Base-by-base conservation (phyloP, 2,797 vertebrate genomes). In the Lagocephalus sceleratus region DNA sequence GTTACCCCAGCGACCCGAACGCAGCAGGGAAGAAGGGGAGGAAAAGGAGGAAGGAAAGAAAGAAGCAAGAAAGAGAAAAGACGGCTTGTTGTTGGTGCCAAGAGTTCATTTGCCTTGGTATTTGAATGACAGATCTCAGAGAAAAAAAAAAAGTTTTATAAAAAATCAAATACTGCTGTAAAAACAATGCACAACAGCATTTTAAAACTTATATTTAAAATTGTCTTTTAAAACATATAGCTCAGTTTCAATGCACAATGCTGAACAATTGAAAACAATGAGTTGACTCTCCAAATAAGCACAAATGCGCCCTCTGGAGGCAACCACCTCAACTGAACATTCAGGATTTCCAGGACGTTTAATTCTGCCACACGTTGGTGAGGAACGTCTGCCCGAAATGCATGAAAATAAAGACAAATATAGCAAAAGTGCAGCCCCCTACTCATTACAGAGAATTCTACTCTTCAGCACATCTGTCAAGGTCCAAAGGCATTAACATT, bases 1-100 rank as follows among this genome's bases (percentile, higher is more conserved):
- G 81, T 87, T 86, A 83, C 85, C 78, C 67, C 81, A 68, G 83
- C 73, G 82, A 87, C 85, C 86, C 79, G 76, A 69, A 82, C 80
- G 73, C 81, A 78, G 85, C 75, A 61, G 76, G 71, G 63, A 66
- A 74, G 75, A 51, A 63, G 52, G 45, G 25, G 43, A 22, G 50
- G 29, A 29, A 12, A 66, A 46, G 54, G 58, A 52, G 29, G 17
- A 26, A 7, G 42, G 50, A 50, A 9, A 17, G 53, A 32, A 60
- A 57, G 54, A 25, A 60, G 53, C 57, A 23, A 42, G 35, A 43
- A 22, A 51, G 71, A 76, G 56, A 70, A 75, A 75, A 71, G 68
- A 51, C 16, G 2, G 64, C 46, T 68, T 85, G 75, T 76, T 75
- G 38, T 52, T 54, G 47, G 65, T 81, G 80, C 82, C 72, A 83